phyloP scores from a whole-genome alignment of 2,113 vertebrate species.

The Empidonax alnorum region DNA sequence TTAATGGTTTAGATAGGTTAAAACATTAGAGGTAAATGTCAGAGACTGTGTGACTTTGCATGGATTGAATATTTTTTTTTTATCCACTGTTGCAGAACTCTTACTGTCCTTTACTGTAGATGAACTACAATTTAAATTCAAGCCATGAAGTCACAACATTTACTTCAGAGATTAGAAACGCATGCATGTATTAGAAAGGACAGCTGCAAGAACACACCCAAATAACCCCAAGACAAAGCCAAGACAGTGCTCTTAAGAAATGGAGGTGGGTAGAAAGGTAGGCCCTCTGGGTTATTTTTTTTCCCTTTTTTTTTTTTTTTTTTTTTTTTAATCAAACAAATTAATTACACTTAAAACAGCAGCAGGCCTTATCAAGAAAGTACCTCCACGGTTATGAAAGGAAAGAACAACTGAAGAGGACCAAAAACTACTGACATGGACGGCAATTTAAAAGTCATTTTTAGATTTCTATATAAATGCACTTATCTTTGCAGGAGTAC shows the following conservation, averaged over 20 bases:
- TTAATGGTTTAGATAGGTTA: constrained; percentile 77
- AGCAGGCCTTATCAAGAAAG: background rate
- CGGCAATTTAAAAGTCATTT: background rate
- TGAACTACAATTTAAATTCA: background rate
- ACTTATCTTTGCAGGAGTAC: constrained; percentile 34
- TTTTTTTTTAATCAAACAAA: background rate
- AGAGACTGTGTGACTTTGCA: constrained; percentile 53
- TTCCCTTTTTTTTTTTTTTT: background rate
- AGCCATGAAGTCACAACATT: constrained; percentile 65
- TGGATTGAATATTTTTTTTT: background rate
- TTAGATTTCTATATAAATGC: background rate
- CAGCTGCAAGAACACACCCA: constrained; percentile 3
- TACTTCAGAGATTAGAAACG: constrained; percentile 56
- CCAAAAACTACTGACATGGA: background rate
- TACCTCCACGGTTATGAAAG: background rate
- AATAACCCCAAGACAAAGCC: constrained; percentile 34
- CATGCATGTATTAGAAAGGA: constrained; percentile 62
- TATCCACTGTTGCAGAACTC: background rate
- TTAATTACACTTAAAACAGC: background rate
- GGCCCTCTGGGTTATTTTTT: background rate
- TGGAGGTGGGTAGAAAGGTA: background rate
- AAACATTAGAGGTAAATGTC: constrained; percentile 69
- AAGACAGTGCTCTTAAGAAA: constrained; percentile 50
- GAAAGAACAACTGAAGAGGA: background rate
- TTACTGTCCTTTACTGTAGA: background rate